phyloP scores from a whole-genome alignment of 2,888 invertebrate genomes.

The Carabus problematicus region DNA sequence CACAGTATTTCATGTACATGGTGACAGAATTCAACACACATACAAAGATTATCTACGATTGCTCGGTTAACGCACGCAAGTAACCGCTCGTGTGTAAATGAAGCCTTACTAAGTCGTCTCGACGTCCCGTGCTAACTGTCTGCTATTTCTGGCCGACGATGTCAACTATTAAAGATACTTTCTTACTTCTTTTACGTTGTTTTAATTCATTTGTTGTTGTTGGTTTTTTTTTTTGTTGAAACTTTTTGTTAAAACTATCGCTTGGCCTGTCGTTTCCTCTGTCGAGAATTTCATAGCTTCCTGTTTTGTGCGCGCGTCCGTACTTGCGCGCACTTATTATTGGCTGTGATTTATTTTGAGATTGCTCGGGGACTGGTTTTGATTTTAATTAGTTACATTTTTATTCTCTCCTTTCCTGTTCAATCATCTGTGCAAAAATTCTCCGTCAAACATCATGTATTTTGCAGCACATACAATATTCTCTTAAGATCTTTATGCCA shows the following conservation, averaged over 20 bases:
- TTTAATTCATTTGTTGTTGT: neutral
- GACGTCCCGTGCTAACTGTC: neutral
- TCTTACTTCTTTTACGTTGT: neutral
- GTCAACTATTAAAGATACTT: constrained; percentile 7
- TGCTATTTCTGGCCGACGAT: constrained; percentile 15
- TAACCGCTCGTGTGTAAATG: constrained; percentile 4
- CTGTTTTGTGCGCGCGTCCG: neutral
- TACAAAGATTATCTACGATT: no score
- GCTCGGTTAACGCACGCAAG: no score
- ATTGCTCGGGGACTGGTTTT: constrained; percentile 1
- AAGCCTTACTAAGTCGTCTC: neutral
- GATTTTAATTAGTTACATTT: constrained; percentile 11
- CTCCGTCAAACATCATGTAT: constrained; percentile 2
- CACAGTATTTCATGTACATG: no score
- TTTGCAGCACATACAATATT: neutral
- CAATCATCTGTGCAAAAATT: neutral
- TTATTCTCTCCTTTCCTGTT: constrained; percentile 4
- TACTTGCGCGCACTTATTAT: neutral
- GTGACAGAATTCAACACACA: no score
- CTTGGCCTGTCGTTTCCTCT: neutral
- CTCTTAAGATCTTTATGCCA: no score
- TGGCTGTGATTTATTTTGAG: constrained; percentile 15
- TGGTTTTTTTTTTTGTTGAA: no score
- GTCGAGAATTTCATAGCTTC: constrained; percentile 16
- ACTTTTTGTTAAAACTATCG: constrained; percentile 8